Evolutionary conservation across 1,140 invertebrate genomes (phyloP), one percentile per base, ranked within the genome.

Genomic region (Neodiprion pinetum): DNA sequence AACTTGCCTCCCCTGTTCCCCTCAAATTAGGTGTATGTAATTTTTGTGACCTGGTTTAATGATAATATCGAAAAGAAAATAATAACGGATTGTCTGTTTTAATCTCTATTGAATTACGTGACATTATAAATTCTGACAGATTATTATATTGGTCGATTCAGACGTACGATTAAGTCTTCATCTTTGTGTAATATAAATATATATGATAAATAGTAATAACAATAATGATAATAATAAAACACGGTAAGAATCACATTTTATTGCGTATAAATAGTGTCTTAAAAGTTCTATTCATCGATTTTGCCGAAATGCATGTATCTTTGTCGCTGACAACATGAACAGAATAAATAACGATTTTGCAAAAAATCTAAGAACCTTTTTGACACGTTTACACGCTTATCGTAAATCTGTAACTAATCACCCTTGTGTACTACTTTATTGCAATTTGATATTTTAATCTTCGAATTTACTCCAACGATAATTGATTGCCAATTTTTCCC

Each of bases 181-280:
- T 83, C 80, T 85, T 84, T 83, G 82, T 85, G 83, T 84, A 84
- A 84, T 82, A 84, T 82, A 84, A 84, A 84, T 82, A 84, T 83
- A 61, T 61, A 61, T 9, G 53, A 61, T 61, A 17, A 61, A 61
- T 61, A 17, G n/a, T 61, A 17, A 61, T 61, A 61, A 61, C n/a
- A 61, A 61, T 14, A 61, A 53, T 11, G 50, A 80, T 80, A 82
- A 84, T 79, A 83, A 40, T 61, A 84, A 76, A 81, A 82, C 72
- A 81, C 75, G 75, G 79, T 82, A 78, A 76, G 79, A 79, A 72
- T 80, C 77, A 73, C 71, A 77, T 75, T 12, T 17, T 17, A 23
- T 4, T 69, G 10, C 12, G 11, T 12, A 14, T 69, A 47, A 69
- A 69, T 14, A 14, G 40, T 69, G 67, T 69, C 40, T 21, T 7